These are phyloP conservation scores for Protomyctophum bolini DNA, from an alignment of 2,113 vertebrate species.

Conservation along the genomic window DNA sequence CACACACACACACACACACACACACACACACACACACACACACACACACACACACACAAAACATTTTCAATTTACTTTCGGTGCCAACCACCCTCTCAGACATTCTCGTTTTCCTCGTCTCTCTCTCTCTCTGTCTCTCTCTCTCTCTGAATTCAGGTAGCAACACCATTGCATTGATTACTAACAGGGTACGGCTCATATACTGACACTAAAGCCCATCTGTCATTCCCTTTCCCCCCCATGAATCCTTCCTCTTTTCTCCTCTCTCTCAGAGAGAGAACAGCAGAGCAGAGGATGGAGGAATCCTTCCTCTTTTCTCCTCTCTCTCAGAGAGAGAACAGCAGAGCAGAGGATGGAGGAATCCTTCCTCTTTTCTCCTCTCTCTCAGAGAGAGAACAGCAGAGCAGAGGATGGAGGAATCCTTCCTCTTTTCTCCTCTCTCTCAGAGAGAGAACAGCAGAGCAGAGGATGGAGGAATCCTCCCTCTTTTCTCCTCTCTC, in stretches of 20 bases:
- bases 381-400: not conserved
- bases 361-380: too few relatives aligned
- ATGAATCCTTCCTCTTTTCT: conserved; percentile 16
- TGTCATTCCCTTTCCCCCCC: conserved; percentile 22
- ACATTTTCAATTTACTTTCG: conserved; percentile 80
- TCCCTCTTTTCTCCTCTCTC: too few relatives aligned
- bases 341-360: too few relatives aligned
- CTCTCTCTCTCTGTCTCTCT: conserved; percentile 41
- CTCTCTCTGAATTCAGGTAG: conserved; percentile 65
- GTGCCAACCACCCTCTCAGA: conserved; percentile 61
- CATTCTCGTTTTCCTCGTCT: conserved; percentile 45
- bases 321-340: too few relatives aligned
- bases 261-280: conserved; percentile 27
- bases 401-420: not conserved
- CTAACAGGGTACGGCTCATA: conserved; percentile 64
- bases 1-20: not conserved
- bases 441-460: not conserved
- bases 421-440: too few relatives aligned
- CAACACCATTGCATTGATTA: conserved; percentile 75
- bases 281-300: conserved; percentile 16
- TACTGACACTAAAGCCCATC: conserved; percentile 58
- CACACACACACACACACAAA: conserved; percentile 50
- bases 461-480: not conserved
- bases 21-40: not conserved
- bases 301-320: too few relatives aligned